phyloP scores from a whole-genome alignment of 2,113 vertebrate species.

The Odontophorus gujanensis region DNA sequence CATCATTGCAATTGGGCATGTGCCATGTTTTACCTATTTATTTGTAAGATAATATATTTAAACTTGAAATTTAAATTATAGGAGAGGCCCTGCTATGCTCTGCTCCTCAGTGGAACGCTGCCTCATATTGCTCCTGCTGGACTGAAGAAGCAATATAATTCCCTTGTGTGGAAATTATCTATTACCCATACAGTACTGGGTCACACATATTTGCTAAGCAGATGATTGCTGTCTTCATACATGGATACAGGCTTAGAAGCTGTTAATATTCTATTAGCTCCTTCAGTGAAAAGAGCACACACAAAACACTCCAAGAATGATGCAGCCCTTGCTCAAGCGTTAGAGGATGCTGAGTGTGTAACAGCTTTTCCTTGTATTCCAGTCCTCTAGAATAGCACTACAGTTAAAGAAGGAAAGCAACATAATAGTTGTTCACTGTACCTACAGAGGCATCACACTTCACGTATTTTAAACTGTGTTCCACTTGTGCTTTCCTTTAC shows the following conservation, averaged over 20 bases:
- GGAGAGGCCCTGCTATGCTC: background rate
- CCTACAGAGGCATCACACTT: background rate
- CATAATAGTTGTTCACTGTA: background rate
- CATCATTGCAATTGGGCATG: background rate
- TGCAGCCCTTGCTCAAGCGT: accelerated
- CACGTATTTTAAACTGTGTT: too few relatives aligned
- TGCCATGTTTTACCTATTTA: background rate
- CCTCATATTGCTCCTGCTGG: background rate
- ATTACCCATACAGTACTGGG: background rate
- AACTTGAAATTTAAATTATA: background rate
- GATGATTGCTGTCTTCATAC: accelerated
- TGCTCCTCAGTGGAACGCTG: background rate
- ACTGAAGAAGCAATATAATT: background rate
- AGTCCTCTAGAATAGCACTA: background rate
- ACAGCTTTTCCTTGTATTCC: background rate
- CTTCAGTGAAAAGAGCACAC: background rate
- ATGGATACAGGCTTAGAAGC: background rate
- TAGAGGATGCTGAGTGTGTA: background rate
- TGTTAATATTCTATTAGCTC: background rate
- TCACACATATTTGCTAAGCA: background rate
- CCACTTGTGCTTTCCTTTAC: background rate
- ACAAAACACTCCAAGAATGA: background rate
- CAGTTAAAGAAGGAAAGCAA: background rate
- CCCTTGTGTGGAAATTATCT: accelerated
- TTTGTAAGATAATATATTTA: background rate